These are phyloP conservation scores for Leucophenga montana DNA, from an alignment of 2,888 invertebrate species.

Conservation along the genomic window DNA sequence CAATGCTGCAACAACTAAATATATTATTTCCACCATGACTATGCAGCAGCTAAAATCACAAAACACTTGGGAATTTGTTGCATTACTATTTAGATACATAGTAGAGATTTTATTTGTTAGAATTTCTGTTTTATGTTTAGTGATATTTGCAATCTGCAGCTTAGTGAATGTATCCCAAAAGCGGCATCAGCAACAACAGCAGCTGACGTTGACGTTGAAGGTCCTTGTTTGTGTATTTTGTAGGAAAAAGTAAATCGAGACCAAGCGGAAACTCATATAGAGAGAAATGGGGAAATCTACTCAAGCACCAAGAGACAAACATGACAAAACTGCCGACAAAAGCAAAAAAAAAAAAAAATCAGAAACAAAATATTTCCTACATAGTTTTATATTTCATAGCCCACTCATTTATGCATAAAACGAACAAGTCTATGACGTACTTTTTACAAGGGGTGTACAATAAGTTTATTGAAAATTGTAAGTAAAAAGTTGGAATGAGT, in stretches of 20 bases:
- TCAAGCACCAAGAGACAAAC: neutral
- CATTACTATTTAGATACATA: neutral
- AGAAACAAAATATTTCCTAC: neutral
- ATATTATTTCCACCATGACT: neutral
- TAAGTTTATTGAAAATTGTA: too few relatives aligned
- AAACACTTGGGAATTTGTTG: too few relatives aligned
- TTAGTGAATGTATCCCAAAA: neutral
- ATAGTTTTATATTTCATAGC: too few relatives aligned
- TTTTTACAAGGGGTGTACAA: too few relatives aligned
- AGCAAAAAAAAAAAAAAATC: slow-evolving; percentile 1
- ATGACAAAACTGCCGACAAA: neutral
- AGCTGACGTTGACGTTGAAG: neutral
- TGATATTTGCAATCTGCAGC: neutral
- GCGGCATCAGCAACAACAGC: neutral
- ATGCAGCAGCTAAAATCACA: too few relatives aligned
- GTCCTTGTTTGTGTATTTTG: neutral
- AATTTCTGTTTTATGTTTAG: neutral
- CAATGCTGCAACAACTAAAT: neutral
- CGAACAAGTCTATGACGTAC: too few relatives aligned
- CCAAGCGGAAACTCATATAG: too few relatives aligned
- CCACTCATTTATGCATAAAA: too few relatives aligned
- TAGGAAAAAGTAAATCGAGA: neutral
- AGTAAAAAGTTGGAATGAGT: too few relatives aligned
- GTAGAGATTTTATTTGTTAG: neutral
- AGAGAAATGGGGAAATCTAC: neutral